These are phyloP conservation scores for Eilema griseolum DNA, from an alignment of 2,888 invertebrate species.

Conservation along the genomic window DNA sequence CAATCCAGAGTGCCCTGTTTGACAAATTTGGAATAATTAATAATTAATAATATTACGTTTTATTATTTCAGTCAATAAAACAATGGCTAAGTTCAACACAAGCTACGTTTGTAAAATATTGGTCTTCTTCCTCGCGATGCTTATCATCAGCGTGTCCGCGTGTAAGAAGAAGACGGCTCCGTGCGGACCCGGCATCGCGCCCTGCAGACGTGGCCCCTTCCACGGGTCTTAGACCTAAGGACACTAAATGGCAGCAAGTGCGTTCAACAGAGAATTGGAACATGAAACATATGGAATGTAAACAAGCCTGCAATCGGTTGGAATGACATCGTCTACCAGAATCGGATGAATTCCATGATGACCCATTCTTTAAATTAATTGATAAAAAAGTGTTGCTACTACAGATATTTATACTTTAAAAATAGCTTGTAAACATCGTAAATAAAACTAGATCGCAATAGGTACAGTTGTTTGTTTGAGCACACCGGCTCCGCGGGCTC, in stretches of 20 bases:
- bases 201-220: slow-evolving; percentile 73
- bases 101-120: slow-evolving; percentile 14
- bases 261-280: neutral
- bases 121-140: slow-evolving; percentile 13
- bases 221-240: slow-evolving; percentile 14
- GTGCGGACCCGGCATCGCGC: slow-evolving; percentile 35
- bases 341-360: slow-evolving; percentile 6
- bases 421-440: neutral
- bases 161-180: slow-evolving; percentile 8
- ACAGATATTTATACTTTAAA: neutral
- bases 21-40: neutral
- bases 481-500: neutral
- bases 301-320: neutral
- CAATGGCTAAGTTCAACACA: slow-evolving; percentile 27
- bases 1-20: neutral
- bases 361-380: slow-evolving; percentile 7
- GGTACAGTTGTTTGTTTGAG: slow-evolving; percentile 5
- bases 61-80: slow-evolving; percentile 19
- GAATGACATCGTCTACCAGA: neutral
- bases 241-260: neutral
- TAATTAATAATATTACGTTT: neutral
- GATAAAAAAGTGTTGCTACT: neutral
- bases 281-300: neutral
- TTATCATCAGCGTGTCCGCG: slow-evolving; percentile 15
- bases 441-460: slow-evolving; percentile 6